These are phyloP conservation scores for Notothenia coriiceps DNA, from an alignment of 2,113 vertebrate genomes.

Conservation along the genomic window DNA sequence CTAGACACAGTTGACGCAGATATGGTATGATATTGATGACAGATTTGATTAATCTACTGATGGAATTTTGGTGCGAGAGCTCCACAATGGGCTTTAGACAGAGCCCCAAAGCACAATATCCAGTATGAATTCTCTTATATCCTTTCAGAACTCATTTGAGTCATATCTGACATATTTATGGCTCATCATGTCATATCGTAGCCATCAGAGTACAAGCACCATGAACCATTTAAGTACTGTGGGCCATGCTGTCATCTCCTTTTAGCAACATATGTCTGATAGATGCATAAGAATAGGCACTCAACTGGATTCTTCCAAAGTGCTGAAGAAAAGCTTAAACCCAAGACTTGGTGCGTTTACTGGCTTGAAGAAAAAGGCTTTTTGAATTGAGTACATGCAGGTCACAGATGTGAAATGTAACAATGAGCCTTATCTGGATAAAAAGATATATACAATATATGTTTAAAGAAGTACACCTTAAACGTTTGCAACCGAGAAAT, in stretches of 20 bases:
- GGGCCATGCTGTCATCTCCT: slow-evolving; percentile 81
- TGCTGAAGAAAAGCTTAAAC: slow-evolving; percentile 30
- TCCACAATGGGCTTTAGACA: slow-evolving; percentile 67
- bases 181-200: slow-evolving; percentile 80
- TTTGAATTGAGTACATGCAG: slow-evolving; percentile 36
- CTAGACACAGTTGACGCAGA: slow-evolving; percentile 65
- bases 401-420: slow-evolving; percentile 33
- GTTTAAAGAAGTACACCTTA: slow-evolving; percentile 64
- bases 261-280: slow-evolving; percentile 79
- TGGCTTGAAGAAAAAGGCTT: slow-evolving; percentile 32
- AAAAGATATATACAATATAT: slow-evolving; percentile 47
- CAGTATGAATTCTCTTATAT: slow-evolving; percentile 68
- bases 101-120: slow-evolving; percentile 71
- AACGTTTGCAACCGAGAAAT: slow-evolving; percentile 72
- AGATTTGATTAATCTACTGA: slow-evolving; percentile 75
- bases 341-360: slow-evolving; percentile 34
- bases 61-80: slow-evolving; percentile 61
- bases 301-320: slow-evolving; percentile 66
- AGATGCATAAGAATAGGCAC: slow-evolving; percentile 74
- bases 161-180: slow-evolving; percentile 83
- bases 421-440: slow-evolving; percentile 52
- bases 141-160: slow-evolving; percentile 80
- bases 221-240: slow-evolving; percentile 83
- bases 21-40: slow-evolving; percentile 76
- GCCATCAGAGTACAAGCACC: slow-evolving; percentile 78